phyloP scores from a whole-genome alignment of 2,113 vertebrate species.

The Diphyllodes magnificus region DNA sequence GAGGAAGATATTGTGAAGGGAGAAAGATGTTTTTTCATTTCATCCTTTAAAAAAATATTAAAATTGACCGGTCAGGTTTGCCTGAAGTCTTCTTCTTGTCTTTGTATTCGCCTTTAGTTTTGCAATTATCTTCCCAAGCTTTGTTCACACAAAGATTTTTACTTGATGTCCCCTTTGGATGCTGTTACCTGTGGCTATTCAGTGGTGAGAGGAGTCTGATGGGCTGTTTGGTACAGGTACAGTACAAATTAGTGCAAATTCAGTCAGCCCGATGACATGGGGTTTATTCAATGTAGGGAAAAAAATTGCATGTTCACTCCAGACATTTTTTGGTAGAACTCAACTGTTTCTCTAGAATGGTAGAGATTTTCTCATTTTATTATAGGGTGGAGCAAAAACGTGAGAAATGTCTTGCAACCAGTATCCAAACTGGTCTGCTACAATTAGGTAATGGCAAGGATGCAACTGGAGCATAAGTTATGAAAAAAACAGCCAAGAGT shows the following conservation, averaged over 20 bases:
- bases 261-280: fast-evolving
- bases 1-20: background rate
- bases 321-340: background rate
- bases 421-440: background rate
- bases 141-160: background rate
- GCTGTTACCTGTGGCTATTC: fast-evolving
- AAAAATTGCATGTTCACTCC: background rate
- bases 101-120: background rate
- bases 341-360: background rate
- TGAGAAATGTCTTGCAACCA: background rate
- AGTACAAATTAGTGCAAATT: background rate
- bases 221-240: background rate
- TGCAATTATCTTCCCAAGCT: background rate
- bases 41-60: background rate
- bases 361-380: background rate
- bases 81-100: background rate
- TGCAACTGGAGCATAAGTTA: background rate
- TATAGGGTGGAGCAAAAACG: background rate
- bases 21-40: background rate
- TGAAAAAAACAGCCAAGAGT: background rate
- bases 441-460: background rate
- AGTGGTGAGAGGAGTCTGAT: background rate
- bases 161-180: background rate
- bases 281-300: background rate
- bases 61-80: background rate